Evolutionary conservation across 2,888 invertebrate species (phyloP), one percentile per base, ranked within the genome.

Genomic region (Dromius quadrimaculatus): DNA sequence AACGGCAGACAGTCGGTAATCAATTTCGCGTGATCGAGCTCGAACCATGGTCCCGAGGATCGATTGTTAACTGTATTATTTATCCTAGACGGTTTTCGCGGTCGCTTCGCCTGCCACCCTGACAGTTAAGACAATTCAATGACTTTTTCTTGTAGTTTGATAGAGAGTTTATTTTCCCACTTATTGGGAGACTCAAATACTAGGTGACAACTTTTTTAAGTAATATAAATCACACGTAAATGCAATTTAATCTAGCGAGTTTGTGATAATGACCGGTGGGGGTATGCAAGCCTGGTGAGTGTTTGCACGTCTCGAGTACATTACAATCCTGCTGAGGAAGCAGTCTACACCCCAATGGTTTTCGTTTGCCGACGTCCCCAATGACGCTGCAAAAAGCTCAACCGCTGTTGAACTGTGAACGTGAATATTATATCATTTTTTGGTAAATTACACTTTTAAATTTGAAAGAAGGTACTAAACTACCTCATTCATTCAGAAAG

Each of bases 1-100:
- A 68, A 68, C 68, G 59, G 68, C 68, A 59, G 68, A 68, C 68
- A 68, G 59, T 45, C 59, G 34, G 68, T 68, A 68, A 68, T 68
- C 68, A 68, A 68, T 68, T 68, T 68, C 45, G 34, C 68, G 68
- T 68, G 59, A 68, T 68, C 68, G 68, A 68, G 57, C 36, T 47
- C 38, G 22, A 47, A 36, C 59, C 41, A 41, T 23, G 41, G 62
- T 41, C 41, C 23, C 23, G 28, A 22, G 41, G 62, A 38, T 62
- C 62, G 62, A 62, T 62, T 62, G 62, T 62, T 62, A 62, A 62
- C 43, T 62, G 62, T 62, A 62, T 62, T 62, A 62, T 62, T 59
- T 59, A 59, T 59, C 59, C 28, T 23, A 54, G 50, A 28, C 28
- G 50, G 50, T n/a, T n/a, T n/a, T n/a, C n/a, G n/a, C n/a, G n/a